Evolutionary conservation across 1,140 invertebrate genomes (phyloP), one percentile per base, ranked within the genome.

Genomic region (Oreohelix idahoensis): DNA sequence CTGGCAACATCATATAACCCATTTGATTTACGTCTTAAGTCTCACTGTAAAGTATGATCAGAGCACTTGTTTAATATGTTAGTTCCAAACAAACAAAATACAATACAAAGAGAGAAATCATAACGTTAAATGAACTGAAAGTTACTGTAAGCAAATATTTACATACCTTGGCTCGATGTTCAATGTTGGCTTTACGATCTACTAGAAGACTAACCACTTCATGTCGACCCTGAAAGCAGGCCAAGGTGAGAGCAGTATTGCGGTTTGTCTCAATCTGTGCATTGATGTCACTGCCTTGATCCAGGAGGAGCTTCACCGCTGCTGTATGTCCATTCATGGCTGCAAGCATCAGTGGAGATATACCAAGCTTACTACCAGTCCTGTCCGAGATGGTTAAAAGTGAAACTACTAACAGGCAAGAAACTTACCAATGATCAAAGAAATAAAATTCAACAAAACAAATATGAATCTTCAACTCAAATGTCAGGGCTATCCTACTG

Each of bases 311-410:
- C 89, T 98, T 97, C 74, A 99, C 98, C 71, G 98, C 98, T 91
- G 97, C 97, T 26, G 97, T 97, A 93, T 99, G 98, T 0, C 98
- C 98, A 95, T 99, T 99, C 98, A 99, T 99, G 13, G 99, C 98
- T 35, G 99, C 98, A 87, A 99, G 93, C 99, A 99, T 99, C 35
- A 99, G 94, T 2, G 99, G 99, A 0, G 98, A 99, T 88, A 99
- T 99, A 73, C 98, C 98, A 51, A 99, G 93, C 93, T 99, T 99
- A 74, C 97, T 98, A 45, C 97, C 97, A 71, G 97, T 99, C 86
- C 97, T 95, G 97, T 58, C 36, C 85, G 88, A 84, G 35, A 69
- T 53, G 78, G 70, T 23, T 23, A 45, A 45, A 45, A 45, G 42
- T 15, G 15, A 45, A n/a, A n/a, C n/a, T n/a, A n/a, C n/a, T n/a